These are phyloP conservation scores for Drosophila paracracens DNA, from an alignment of 2,888 invertebrate genomes.

Conservation along the genomic window DNA sequence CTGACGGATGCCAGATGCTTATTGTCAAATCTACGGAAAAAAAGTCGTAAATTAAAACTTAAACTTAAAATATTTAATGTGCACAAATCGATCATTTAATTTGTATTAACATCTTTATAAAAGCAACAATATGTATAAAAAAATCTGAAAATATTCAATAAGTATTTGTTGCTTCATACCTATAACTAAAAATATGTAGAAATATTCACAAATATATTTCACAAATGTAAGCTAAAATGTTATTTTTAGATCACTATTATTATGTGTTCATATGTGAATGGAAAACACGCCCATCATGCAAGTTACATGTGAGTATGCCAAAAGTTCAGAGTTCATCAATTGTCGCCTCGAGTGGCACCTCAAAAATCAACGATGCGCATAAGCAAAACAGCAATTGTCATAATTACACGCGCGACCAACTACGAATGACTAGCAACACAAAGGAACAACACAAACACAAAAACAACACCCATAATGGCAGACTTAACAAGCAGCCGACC, in stretches of 20 bases:
- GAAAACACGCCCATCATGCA: background rate
- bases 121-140: background rate
- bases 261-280: background rate
- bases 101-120: background rate
- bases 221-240: background rate
- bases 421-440: constrained; percentile 55
- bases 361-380: constrained; percentile 59
- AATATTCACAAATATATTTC: background rate
- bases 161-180: background rate
- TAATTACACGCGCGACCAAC: constrained; percentile 72
- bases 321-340: constrained; percentile 15
- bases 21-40: background rate
- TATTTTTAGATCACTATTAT: background rate
- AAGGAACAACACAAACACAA: constrained; percentile 18
- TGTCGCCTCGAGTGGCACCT: constrained; percentile 50
- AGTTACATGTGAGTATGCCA: background rate
- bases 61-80: background rate
- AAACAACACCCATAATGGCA: constrained; percentile 27
- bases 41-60: background rate
- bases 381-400: constrained; percentile 68
- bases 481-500: constrained; percentile 44
- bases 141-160: background rate
- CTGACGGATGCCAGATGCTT: background rate
- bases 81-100: background rate
- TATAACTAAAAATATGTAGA: background rate